These are phyloP conservation scores for Apostichopus leukothele DNA, from an alignment of 53 echinoderm and acorn worm genomes.

Conservation along the genomic window DNA sequence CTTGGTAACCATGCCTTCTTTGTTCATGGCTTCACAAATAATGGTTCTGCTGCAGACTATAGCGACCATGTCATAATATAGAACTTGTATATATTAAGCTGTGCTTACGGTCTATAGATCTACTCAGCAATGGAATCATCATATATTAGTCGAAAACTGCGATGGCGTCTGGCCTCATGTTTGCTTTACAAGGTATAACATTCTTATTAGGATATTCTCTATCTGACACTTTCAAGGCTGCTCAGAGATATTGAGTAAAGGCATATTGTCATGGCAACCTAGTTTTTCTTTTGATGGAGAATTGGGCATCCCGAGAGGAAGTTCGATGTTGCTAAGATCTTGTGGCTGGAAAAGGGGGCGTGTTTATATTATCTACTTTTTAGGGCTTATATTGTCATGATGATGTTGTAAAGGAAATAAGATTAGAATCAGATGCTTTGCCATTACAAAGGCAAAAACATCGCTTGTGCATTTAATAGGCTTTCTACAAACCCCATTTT, in stretches of 20 bases:
- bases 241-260: background rate
- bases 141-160: background rate
- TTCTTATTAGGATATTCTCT: background rate
- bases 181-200: constrained; percentile 10
- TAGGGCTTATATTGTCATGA: too few relatives aligned
- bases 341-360: background rate
- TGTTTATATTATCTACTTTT: background rate
- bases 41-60: background rate
- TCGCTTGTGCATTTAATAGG: too few relatives aligned
- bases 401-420: too few relatives aligned
- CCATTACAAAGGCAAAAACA: too few relatives aligned
- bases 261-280: background rate
- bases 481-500: too few relatives aligned
- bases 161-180: background rate
- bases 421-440: too few relatives aligned
- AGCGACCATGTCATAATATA: too few relatives aligned
- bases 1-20: background rate
- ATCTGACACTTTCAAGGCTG: background rate
- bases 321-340: background rate
- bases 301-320: background rate
- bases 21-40: background rate
- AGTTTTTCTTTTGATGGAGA: background rate
- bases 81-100: too few relatives aligned
- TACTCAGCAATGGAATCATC: too few relatives aligned
- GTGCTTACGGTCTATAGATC: too few relatives aligned